phyloP scores from a whole-genome alignment of 2,797 vertebrate species.

The Lophura swinhoii region DNA sequence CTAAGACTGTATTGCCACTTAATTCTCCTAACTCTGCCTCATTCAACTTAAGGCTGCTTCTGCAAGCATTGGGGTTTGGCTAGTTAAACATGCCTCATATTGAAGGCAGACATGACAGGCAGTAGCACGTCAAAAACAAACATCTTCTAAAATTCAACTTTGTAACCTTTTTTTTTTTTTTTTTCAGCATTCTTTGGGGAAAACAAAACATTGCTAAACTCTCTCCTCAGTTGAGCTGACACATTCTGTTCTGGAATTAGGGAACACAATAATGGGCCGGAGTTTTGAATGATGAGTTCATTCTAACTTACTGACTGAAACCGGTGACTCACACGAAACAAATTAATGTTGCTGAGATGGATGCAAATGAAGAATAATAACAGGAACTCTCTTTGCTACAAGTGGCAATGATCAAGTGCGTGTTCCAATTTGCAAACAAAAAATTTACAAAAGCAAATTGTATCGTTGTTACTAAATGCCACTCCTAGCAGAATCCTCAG shows the following conservation, averaged over 20 bases:
- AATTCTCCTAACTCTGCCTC: background rate
- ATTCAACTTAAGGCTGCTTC: background rate
- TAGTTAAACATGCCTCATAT: background rate
- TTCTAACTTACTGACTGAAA: background rate
- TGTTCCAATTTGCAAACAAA: background rate
- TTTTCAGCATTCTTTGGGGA: background rate
- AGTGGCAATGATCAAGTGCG: background rate
- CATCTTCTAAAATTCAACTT: background rate
- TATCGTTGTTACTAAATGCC: background rate
- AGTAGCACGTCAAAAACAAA: background rate
- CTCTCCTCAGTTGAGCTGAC: background rate
- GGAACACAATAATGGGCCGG: background rate
- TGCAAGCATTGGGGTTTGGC: background rate
- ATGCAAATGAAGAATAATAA: background rate
- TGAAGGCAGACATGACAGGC: background rate
- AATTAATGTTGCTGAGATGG: background rate
- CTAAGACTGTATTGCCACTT: background rate
- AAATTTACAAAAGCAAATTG: background rate
- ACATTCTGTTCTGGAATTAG: background rate
- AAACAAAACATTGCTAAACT: background rate
- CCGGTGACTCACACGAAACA: background rate
- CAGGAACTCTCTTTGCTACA: background rate
- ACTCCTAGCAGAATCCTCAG: background rate
- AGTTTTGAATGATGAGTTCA: background rate
- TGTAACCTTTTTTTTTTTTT: background rate